phyloP scores from a whole-genome alignment of 2,888 invertebrate species.

The Agrochola lota region DNA sequence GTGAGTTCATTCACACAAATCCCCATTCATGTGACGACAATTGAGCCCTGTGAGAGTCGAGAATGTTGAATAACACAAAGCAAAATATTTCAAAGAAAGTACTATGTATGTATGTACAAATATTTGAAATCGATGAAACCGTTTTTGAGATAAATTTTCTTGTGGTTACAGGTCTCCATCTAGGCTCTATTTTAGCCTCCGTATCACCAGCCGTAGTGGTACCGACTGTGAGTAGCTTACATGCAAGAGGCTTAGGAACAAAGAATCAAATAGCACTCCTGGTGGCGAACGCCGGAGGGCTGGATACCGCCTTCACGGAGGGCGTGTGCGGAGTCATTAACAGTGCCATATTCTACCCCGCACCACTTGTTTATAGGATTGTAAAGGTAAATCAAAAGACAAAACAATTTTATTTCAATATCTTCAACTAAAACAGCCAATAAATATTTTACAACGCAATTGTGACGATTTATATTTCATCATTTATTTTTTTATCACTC shows the following conservation, averaged over 20 bases:
- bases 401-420: slow-evolving; percentile 10
- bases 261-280: slow-evolving; percentile 98
- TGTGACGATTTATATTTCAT: slow-evolving; percentile 33
- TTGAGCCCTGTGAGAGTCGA: slow-evolving; percentile 48
- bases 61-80: slow-evolving; percentile 61
- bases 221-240: slow-evolving; percentile 95
- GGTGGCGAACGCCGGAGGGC: slow-evolving; percentile 97
- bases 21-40: slow-evolving; percentile 64
- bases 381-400: slow-evolving; percentile 78
- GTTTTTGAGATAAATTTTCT: slow-evolving; percentile 11
- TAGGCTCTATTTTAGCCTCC: slow-evolving; percentile 96
- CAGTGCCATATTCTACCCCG: slow-evolving; percentile 95
- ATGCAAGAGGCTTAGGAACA: slow-evolving; percentile 95
- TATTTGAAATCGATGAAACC: slow-evolving; percentile 41
- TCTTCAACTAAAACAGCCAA: slow-evolving; percentile 17
- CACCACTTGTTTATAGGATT: slow-evolving; percentile 90
- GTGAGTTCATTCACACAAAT: slow-evolving; percentile 66
- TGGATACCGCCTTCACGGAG: slow-evolving; percentile 98
- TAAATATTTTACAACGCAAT: slow-evolving; percentile 42
- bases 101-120: slow-evolving; percentile 21
- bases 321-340: slow-evolving; percentile 97
- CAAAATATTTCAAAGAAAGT: slow-evolving; percentile 52
- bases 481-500: slow-evolving; percentile 32
- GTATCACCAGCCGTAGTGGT: slow-evolving; percentile 99
- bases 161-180: slow-evolving; percentile 90